Conservation (phyloP, 2,113 vertebrate genomes). For the Pituophis catenifer region DNA sequence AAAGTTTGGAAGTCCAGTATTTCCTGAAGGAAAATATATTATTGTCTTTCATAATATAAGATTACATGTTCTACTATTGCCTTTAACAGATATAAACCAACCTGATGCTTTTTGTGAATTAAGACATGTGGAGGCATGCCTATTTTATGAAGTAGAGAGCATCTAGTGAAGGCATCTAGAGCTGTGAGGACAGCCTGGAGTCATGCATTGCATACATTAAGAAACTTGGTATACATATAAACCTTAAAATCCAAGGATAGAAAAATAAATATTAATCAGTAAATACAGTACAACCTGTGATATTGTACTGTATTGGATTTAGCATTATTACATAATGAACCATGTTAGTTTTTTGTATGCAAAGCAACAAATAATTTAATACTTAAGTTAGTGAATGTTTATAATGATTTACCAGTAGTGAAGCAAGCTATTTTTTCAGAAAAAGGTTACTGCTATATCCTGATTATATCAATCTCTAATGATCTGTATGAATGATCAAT, state of each 20-base stretch:
- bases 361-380: not conserved
- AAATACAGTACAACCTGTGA: not conserved
- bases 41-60: not conserved
- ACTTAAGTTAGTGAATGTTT: not conserved
- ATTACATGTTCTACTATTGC: not conserved
- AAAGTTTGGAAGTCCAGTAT: not conserved
- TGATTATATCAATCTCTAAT: not conserved
- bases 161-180: not conserved
- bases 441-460: not conserved
- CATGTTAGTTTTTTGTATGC: not conserved
- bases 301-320: fast-evolving
- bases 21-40: not conserved
- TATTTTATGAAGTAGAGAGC: fast-evolving
- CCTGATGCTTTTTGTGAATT: not conserved
- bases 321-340: not conserved
- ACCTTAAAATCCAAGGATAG: fast-evolving
- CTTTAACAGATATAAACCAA: not conserved
- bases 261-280: not conserved
- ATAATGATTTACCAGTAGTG: not conserved
- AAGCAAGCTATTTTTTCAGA: not conserved
- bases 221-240: not conserved
- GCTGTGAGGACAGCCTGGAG: not conserved
- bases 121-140: not conserved
- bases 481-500: not conserved
- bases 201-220: fast-evolving